These are phyloP conservation scores for Paradoxurus hermaphroditus DNA, from an alignment of 2,113 vertebrate genomes.

Conservation along the genomic window DNA sequence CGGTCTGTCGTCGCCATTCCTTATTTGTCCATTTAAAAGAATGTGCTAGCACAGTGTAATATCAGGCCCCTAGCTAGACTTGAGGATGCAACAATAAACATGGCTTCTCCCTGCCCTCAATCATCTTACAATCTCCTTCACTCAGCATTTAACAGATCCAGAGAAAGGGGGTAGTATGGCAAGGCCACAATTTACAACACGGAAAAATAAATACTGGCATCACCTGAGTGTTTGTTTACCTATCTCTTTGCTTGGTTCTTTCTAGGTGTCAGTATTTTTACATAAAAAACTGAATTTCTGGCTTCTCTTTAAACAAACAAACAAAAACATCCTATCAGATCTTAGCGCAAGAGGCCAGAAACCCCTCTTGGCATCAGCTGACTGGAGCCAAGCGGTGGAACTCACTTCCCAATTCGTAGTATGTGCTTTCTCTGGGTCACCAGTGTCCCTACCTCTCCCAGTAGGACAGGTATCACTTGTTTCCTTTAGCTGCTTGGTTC, in stretches of 20 bases:
- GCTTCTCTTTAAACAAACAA: neutral
- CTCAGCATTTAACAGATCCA: neutral
- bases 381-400: fast-evolving
- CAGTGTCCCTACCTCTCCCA: neutral
- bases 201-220: neutral
- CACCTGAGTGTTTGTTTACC: neutral
- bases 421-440: neutral
- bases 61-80: neutral
- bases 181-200: neutral
- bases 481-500: neutral
- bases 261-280: neutral
- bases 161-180: neutral
- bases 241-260: neutral
- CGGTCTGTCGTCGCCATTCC: neutral
- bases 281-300: neutral
- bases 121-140: neutral
- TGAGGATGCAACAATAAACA: neutral
- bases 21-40: neutral
- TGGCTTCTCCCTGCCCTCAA: neutral
- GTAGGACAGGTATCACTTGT: neutral
- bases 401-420: neutral
- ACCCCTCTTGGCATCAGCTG: neutral
- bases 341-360: neutral
- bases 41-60: neutral
- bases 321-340: neutral